Evolutionary conservation across 2,797 vertebrate genomes (phyloP), one percentile per base, ranked within the genome.

Genomic region (Argya squamiceps): DNA sequence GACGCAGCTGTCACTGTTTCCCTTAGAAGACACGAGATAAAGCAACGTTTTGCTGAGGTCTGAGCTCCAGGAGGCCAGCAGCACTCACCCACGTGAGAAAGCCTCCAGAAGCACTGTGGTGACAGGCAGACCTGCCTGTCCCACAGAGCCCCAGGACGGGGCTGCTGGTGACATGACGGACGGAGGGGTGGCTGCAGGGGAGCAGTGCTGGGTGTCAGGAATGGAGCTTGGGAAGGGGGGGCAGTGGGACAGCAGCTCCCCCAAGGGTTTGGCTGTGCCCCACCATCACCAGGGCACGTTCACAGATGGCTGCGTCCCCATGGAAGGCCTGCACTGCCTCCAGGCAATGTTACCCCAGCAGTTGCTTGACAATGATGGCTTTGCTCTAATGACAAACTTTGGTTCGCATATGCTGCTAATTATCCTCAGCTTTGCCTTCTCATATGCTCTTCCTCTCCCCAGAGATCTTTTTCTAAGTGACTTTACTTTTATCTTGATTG

Each of bases 201-300:
- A 47, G 87, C 32, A 22, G 77, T 0, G 39, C 55, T 0, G 3
- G 52, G 41, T 10, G 2, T 17, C 0, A 1, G 84, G 43, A 10
- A 20, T 1, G 3, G 16, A 0, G 2, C 60, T 29, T 0, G 0
- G 52, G 46, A 46, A 53, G 0, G 10, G 46, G 47, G 22, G 30
- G 10, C 21, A 6, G 55, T 13, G 64, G 68, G 47, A 50, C 75
- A 62, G 88, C 63, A 76, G 80, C 77, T 56, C 30, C 77, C 93
- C 88, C 5, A 4, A n/a, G 86, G 70, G 77, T n/a, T 47, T 13
- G 55, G 80, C 85, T 92, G 83, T 20, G 85, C 74, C 55, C 55
- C 87, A 49, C 77, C 37, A 3, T 24, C 91, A 70, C 3, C 8
- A 46, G 68, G 75, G 46, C 86, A 85, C 2, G 0, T 8, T 64